phyloP scores from a whole-genome alignment of 2,797 vertebrate genomes.

The Hoplostethus atlanticus region DNA sequence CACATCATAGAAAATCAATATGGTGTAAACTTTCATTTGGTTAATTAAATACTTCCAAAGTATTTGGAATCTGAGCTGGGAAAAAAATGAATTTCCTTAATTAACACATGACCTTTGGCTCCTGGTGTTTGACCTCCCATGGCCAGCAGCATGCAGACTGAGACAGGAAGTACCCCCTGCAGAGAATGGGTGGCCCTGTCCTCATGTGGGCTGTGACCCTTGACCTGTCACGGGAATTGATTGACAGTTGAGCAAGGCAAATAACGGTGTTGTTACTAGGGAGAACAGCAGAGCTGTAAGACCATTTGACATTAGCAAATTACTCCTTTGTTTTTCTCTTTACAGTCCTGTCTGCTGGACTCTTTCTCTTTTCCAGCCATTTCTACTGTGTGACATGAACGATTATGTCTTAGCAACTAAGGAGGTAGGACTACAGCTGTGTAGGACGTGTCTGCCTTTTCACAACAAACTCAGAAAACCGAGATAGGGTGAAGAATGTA shows the following conservation, averaged over 20 bases:
- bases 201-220: conserved; percentile 59
- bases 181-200: conserved; percentile 45
- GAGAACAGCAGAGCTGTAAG: conserved; percentile 1
- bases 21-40: background rate
- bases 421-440: background rate
- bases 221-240: conserved; percentile 59
- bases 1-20: background rate
- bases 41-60: background rate
- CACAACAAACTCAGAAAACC: background rate
- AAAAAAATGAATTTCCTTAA: conserved; percentile 60
- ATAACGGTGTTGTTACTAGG: conserved; percentile 38
- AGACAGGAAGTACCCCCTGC: conserved; percentile 69
- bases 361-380: too few relatives aligned
- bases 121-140: conserved; percentile 57
- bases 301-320: conserved; percentile 10
- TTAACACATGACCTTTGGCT: conserved; percentile 46
- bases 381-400: background rate
- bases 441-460: background rate
- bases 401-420: background rate
- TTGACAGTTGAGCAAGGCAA: conserved; percentile 48
- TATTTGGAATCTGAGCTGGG: conserved; percentile 45
- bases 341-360: background rate
- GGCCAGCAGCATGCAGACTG: conserved; percentile 46
- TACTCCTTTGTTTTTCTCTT: background rate
- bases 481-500: background rate